phyloP scores from a whole-genome alignment of 2,113 vertebrate genomes.

The Xenopus tropicalis region UCB_Xtro_10.0 CM004444.2:127054501-127055000 shows the following conservation, averaged over 20 bases:
- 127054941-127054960: conserved; percentile 44
- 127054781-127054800: neutral
- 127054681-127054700: neutral
- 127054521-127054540: too few species aligned
- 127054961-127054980: conserved; percentile 47
- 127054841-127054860: conserved; percentile 28
- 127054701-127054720: neutral
- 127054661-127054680: neutral
- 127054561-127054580: neutral
- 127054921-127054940: conserved; percentile 40
- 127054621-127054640: conserved; percentile 4
- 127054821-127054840: conserved; percentile 26
- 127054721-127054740: neutral
- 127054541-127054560: too few species aligned
- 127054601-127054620: neutral
- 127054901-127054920: conserved; percentile 32
- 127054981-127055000: conserved; percentile 44
- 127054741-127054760: neutral
- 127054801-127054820: conserved; percentile 9
- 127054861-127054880: conserved; percentile 39
- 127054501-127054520: too few species aligned
- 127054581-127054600: neutral
- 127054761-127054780: neutral
- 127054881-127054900: conserved; percentile 41
- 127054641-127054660: conserved; percentile 8